Evolutionary conservation across 2,113 vertebrate genomes (phyloP).

Genomic region (Prinia subflava): DNA sequence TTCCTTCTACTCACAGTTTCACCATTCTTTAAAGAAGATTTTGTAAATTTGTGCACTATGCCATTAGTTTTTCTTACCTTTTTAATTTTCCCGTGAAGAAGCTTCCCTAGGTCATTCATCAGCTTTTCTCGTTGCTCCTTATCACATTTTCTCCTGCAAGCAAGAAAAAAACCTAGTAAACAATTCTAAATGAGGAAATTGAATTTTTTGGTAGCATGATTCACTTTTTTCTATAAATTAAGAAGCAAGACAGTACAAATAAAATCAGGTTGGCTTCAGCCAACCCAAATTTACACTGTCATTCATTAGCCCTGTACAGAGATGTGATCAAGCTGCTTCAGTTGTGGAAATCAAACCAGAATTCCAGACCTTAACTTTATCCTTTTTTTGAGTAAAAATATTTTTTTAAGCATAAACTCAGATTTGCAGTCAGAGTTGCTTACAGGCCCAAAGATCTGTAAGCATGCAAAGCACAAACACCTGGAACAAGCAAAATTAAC

Average conservation of each 20-base stretch:
- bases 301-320: neutral
- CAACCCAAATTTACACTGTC: neutral
- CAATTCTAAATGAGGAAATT: neutral
- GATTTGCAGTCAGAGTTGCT: neutral
- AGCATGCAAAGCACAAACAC: neutral
- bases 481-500: neutral
- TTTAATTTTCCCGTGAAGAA: constrained; percentile 89
- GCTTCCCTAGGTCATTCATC: constrained; percentile 83
- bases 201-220: neutral
- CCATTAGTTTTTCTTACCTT: constrained; percentile 70
- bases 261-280: neutral
- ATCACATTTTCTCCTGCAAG: constrained; percentile 87
- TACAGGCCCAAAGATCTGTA: neutral
- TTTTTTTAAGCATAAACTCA: neutral
- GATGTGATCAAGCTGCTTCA: neutral
- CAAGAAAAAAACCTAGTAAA: neutral
- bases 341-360: neutral
- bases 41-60: neutral
- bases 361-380: neutral
- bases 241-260: neutral
- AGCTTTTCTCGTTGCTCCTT: constrained; percentile 78
- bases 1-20: neutral
- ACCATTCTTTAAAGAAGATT: neutral
- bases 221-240: neutral
- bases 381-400: neutral